phyloP scores from a whole-genome alignment of 2,888 invertebrate genomes.

The Lasioglossum pauxillum region DNA sequence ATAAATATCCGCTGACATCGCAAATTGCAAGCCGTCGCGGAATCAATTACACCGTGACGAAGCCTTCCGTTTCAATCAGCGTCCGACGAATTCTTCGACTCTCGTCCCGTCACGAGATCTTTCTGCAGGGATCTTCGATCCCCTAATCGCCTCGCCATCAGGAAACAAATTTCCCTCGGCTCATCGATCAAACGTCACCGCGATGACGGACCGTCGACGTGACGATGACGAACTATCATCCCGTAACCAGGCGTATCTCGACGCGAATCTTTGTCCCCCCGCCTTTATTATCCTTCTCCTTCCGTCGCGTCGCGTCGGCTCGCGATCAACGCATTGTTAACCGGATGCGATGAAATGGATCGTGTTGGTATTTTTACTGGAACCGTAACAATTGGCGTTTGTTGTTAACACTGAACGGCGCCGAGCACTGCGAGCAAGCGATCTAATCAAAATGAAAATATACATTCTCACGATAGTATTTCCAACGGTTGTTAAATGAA shows the following conservation, averaged over 20 bases:
- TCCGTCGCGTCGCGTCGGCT: neutral
- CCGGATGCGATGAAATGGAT: neutral
- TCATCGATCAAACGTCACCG: neutral
- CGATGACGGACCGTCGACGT: neutral
- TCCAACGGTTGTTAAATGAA: neutral
- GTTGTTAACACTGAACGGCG: neutral
- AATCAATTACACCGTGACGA: neutral
- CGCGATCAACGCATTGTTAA: neutral
- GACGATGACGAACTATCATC: conserved; percentile 8
- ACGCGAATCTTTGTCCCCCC: neutral
- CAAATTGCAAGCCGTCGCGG: neutral
- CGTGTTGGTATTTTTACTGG: no score
- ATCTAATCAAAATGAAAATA: neutral
- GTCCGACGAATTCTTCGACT: conserved; percentile 1
- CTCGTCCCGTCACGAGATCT: neutral
- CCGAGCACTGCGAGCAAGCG: neutral
- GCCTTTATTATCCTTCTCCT: neutral
- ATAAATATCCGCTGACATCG: neutral
- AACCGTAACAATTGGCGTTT: neutral
- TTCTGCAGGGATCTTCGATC: neutral
- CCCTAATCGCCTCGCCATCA: neutral
- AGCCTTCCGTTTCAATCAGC: neutral
- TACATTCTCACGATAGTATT: neutral
- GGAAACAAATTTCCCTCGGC: neutral
- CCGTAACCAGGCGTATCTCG: neutral